Base-by-base conservation (phyloP, 2,113 vertebrate species). In the Malurus elegans region DNA sequence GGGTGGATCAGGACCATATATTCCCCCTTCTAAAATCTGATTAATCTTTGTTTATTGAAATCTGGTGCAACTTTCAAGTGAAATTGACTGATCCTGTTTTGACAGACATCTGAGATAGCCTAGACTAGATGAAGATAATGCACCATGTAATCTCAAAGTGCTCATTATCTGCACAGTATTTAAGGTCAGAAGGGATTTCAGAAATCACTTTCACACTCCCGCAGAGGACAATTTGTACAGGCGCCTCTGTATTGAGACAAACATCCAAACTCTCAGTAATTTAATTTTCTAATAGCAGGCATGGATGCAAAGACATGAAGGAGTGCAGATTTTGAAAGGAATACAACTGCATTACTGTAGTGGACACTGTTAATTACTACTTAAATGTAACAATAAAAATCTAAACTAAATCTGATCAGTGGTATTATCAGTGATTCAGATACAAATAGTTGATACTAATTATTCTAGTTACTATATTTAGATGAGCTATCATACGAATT, bases 1-100 rank as follows among this genome's bases (percentile, higher is more conserved):
- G 5, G 0, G 1, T 56, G 12, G 26, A 47, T 65, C 29, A 44
- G 24, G 4, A 44, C 5, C 2, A 21, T 20, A 44, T 1, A 32
- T 29, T 60, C 15, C 3, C 3, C 2, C 26, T 65, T 51, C 8
- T 21, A 79, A 42, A 82, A 69, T 34, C 17, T 29, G 6, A 25
- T 24, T 66, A 53, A 34, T 44, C 3, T 44, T 44, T 74, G 1
- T 2, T n/a, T 83, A 56, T 66, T 12, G 2, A 57, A 84, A 34
- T 40, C 21, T 34, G 8, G 18, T 26, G 3, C 16, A 44, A 47
- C 6, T 61, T 80, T 23, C 34, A 74, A 44, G 7, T 15, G 16
- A 53, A 42, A 29, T 14, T 38, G 8, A 34, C 21, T 64, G 29
- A 31, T 70, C 3, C 4, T 75, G 4, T 34, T 70, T 60, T 61